phyloP scores from a whole-genome alignment of 2,113 vertebrate species.

The Bubalus kerabau region DNA sequence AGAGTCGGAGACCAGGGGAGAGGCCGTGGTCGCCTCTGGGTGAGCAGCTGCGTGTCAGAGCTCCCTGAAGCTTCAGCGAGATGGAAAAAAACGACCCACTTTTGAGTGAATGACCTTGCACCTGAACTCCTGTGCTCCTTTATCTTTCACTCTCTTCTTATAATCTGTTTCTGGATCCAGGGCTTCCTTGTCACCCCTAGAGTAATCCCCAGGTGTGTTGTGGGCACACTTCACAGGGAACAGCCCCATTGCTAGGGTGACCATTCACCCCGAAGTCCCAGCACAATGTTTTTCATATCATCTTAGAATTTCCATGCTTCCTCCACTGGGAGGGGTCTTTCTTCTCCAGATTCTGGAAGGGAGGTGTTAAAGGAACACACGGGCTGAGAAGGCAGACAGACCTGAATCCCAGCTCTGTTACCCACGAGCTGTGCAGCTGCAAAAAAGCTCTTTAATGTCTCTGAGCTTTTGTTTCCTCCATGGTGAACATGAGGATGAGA shows the following conservation, averaged over 20 bases:
- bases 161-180: background rate
- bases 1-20: rapidly evolving
- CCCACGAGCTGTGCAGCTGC: background rate
- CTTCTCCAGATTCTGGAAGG: background rate
- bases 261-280: background rate
- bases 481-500: too few relatives aligned
- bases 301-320: background rate
- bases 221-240: background rate
- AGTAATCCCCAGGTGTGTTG: background rate
- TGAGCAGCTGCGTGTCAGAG: background rate
- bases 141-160: background rate
- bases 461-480: background rate
- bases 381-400: background rate
- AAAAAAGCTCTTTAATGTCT: background rate
- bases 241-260: background rate
- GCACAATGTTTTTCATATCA: background rate
- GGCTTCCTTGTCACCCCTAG: background rate
- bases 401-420: background rate
- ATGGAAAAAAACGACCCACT: background rate
- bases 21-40: rapidly evolving
- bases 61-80: background rate
- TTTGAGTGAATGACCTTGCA: background rate
- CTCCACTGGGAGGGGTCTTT: rapidly evolving
- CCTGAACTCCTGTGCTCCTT: rapidly evolving
- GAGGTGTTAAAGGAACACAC: rapidly evolving